Base-by-base conservation (phyloP, 2,888 invertebrate genomes). In the Rhagophthalmus giganteus region DNA sequence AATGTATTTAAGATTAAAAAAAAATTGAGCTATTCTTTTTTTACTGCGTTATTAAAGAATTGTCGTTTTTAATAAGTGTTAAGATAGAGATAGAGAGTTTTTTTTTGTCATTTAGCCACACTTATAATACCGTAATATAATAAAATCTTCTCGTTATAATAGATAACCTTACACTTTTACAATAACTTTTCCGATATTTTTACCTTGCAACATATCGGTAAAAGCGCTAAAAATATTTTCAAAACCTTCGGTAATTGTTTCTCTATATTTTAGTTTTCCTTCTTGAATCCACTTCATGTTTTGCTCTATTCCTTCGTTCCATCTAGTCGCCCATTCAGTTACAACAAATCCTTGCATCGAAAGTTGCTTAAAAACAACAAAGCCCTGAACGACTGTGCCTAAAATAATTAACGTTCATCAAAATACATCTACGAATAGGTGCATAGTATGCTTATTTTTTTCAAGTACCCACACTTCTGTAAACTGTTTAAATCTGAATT, bases 201-300 rank as follows among this genome's bases (percentile, higher is more conserved):
- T 81, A 24, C 88, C 88, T 42, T 54, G 47, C 13, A 66, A 71
- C 68, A 88, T 78, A 8, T 81, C 84, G 41, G 81, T 76, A 52
- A 88, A 81, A 24, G 88, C 87, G 34, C 83, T 77, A 1, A 85
- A 84, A 81, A 85, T 84, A 60, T 86, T 85, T 55, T 87, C 85
- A 71, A 90, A 88, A n/a, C 69, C 69, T 56, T 60, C 73, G 2
- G 83, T 83, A 1, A 83, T 65, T 39, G 85, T 85, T 69, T 89
- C 88, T 54, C 76, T 76, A 65, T 83, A 83, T 64, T 82, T 81
- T 9, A 89, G 62, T 71, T 86, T 86, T 15, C 85, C 87, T 73
- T 83, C 80, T 32, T 72, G 72, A 42, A 86, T 72, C 83, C 82
- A 85, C 46, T 77, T 68, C 6, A 80, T 64, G 71, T 87, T 85